These are phyloP conservation scores for Cyclina sinensis DNA, from an alignment of 1,140 invertebrate genomes.

Conservation along the genomic window DNA sequence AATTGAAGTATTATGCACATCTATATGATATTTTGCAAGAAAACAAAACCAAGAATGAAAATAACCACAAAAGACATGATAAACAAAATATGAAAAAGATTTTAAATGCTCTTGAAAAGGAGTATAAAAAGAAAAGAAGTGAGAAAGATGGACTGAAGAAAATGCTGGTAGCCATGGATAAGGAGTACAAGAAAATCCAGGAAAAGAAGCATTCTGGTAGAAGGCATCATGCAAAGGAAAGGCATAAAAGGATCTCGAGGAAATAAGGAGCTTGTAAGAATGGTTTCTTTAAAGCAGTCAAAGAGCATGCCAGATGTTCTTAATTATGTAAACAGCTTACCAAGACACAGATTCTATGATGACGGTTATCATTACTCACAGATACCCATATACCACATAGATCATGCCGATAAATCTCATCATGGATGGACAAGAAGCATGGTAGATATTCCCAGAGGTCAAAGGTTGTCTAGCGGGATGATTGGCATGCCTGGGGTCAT, in stretches of 20 bases:
- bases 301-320: slow-evolving; percentile 59
- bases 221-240: neutral
- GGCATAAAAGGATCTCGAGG: slow-evolving; percentile 37
- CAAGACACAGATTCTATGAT: neutral
- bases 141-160: slow-evolving; percentile 47
- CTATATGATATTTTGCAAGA: slow-evolving; percentile 46
- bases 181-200: slow-evolving; percentile 24
- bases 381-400: slow-evolving; percentile 58
- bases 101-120: slow-evolving; percentile 40
- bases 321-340: slow-evolving; percentile 58
- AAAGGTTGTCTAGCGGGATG: slow-evolving; percentile 35
- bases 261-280: slow-evolving; percentile 56
- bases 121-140: slow-evolving; percentile 44
- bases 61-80: slow-evolving; percentile 17
- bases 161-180: slow-evolving; percentile 45
- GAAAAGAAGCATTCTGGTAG: slow-evolving; percentile 30
- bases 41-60: neutral
- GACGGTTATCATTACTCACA: neutral
- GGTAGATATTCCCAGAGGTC: slow-evolving; percentile 59
- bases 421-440: slow-evolving; percentile 57
- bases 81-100: slow-evolving; percentile 43
- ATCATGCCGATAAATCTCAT: slow-evolving; percentile 23
- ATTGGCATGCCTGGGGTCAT: neutral
- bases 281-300: slow-evolving; percentile 55
- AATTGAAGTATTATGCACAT: slow-evolving; percentile 48